phyloP scores from a whole-genome alignment of 2,888 invertebrate genomes.

The Agriopis aurantiaria region DNA sequence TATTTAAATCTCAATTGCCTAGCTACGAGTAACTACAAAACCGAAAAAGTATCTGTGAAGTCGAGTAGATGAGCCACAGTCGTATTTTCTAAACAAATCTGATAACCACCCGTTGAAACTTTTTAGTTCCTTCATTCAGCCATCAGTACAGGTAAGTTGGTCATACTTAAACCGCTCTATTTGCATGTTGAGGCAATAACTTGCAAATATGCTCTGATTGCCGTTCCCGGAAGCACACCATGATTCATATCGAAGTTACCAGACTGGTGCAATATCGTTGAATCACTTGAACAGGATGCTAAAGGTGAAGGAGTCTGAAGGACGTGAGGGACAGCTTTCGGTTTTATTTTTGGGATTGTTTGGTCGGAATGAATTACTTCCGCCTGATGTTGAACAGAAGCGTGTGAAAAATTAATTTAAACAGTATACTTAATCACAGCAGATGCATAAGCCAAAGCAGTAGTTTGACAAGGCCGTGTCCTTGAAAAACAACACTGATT shows the following conservation, averaged over 20 bases:
- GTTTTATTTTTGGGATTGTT: not conserved
- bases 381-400: too few relatives aligned
- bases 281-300: conserved; percentile 40
- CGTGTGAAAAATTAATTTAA: too few relatives aligned
- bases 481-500: too few relatives aligned
- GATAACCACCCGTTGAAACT: not conserved
- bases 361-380: not conserved
- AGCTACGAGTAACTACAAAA: not conserved
- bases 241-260: conserved; percentile 34
- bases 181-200: conserved; percentile 9
- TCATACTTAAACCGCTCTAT: not conserved
- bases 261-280: conserved; percentile 24
- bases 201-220: conserved; percentile 23
- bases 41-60: not conserved
- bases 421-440: too few relatives aligned
- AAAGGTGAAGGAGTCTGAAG: conserved; percentile 30
- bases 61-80: not conserved
- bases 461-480: too few relatives aligned
- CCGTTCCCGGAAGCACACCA: conserved; percentile 33
- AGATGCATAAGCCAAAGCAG: too few relatives aligned
- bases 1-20: conserved; percentile 15
- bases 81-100: not conserved
- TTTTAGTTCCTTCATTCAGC: not conserved
- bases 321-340: conserved; percentile 13
- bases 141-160: not conserved